phyloP scores from a whole-genome alignment of 2,797 vertebrate genomes.

The Enoplosus armatus region DNA sequence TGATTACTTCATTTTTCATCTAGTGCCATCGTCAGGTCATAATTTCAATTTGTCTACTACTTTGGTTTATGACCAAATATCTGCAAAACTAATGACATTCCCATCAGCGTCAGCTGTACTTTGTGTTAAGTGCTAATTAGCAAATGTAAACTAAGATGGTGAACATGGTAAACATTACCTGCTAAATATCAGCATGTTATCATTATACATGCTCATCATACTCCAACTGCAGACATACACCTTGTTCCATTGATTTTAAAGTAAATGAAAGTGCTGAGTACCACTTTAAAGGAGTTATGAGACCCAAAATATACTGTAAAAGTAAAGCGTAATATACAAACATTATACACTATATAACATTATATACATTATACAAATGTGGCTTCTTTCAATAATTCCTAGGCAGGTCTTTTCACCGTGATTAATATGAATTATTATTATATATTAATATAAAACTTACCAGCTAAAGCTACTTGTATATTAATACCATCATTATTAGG shows the following conservation, averaged over 20 bases:
- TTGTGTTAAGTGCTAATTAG: neutral
- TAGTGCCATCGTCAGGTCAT: neutral
- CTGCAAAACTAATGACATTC: too few species aligned
- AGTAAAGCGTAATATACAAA: too few species aligned
- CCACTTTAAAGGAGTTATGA: neutral
- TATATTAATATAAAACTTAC: neutral
- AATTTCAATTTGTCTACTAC: too few species aligned
- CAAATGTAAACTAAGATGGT: neutral
- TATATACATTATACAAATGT: neutral
- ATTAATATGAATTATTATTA: too few species aligned
- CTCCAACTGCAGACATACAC: neutral
- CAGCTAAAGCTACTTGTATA: neutral
- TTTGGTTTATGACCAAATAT: too few species aligned
- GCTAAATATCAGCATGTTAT: neutral
- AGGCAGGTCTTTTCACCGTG: neutral
- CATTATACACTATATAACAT: neutral
- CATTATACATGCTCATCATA: too few species aligned
- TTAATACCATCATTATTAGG: constrained; percentile 7
- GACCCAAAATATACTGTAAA: neutral
- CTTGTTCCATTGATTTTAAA: neutral
- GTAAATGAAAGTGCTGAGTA: neutral
- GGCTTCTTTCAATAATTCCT: neutral
- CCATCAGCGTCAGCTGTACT: too few species aligned
- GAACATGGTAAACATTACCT: too few species aligned
- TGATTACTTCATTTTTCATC: too few species aligned